Percentiles rank a stretch among this genome's conserved stretches.
Evolutionary conservation across 1,140 invertebrate genomes (phyloP).

Genomic region (Aphaenogaster ashmeadi): DNA sequence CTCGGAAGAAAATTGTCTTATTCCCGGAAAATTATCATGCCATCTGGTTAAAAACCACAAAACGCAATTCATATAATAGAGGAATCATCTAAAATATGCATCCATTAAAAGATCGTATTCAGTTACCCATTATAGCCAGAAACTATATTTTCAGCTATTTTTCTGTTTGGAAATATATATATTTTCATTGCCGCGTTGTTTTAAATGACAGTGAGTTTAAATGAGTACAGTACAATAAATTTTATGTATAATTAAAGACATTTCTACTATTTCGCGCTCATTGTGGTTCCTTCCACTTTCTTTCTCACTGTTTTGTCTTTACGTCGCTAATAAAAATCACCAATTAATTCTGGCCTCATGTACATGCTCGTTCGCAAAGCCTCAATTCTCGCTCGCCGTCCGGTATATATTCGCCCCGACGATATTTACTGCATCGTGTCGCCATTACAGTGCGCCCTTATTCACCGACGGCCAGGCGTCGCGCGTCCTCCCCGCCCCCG

Average conservation of each 20-base stretch:
- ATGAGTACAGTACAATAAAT: neutral
- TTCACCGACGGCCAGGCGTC: conserved; percentile 43
- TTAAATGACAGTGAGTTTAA: neutral
- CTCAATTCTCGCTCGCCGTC: conserved; percentile 43
- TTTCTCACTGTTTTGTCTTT: neutral
- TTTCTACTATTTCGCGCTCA: neutral
- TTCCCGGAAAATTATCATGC: neutral
- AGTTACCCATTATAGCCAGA: neutral
- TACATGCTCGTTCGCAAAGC: conserved; percentile 37
- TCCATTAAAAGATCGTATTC: neutral
- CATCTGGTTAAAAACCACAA: neutral
- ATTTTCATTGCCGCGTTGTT: neutral
- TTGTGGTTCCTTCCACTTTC: neutral
- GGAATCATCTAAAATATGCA: neutral
- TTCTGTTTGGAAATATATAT: neutral
- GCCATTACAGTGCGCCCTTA: conserved; percentile 52
- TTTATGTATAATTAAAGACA: neutral
- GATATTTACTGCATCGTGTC: conserved; percentile 63
- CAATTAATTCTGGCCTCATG: conserved; percentile 46
- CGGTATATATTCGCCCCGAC: conserved; percentile 32
- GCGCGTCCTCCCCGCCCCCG: neutral
- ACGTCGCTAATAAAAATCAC: conserved; percentile 41
- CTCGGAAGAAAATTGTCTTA: neutral
- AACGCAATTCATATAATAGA: neutral
- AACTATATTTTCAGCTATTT: neutral